A percentile compares a stretch with the other conserved stretches of the same genome.
Evolutionary conservation across 2,888 invertebrate genomes (phyloP).

Genomic region (Plebejus anna): DNA sequence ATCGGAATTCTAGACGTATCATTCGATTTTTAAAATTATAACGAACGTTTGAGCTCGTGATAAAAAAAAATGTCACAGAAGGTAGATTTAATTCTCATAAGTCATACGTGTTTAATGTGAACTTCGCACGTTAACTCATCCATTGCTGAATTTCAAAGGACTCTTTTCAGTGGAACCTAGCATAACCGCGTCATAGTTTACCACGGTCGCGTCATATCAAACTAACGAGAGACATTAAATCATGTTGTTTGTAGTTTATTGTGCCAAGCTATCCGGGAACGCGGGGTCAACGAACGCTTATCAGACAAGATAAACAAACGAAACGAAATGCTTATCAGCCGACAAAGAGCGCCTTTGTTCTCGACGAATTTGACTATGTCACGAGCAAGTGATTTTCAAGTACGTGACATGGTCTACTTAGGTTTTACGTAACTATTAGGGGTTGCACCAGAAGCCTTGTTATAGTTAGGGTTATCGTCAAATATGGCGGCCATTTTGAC

Average conservation of each 20-base stretch:
- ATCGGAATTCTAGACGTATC: too few relatives aligned
- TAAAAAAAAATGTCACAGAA: too few relatives aligned
- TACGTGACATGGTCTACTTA: background rate
- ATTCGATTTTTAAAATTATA: too few relatives aligned
- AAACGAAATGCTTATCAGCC: constrained; percentile 65
- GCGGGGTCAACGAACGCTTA: constrained; percentile 68
- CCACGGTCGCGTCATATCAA: background rate
- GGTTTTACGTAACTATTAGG: background rate
- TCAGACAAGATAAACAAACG: constrained; percentile 71
- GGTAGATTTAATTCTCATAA: too few relatives aligned
- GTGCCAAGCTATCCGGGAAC: constrained; percentile 54
- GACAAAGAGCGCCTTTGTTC: constrained; percentile 73
- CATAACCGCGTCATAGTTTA: background rate
- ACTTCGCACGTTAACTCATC: background rate
- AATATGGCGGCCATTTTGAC: too few relatives aligned
- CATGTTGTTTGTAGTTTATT: constrained; percentile 47
- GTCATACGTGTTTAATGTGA: background rate
- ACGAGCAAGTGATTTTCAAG: constrained; percentile 35
- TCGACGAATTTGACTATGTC: constrained; percentile 59
- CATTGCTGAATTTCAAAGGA: background rate
- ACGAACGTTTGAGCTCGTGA: too few relatives aligned
- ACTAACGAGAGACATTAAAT: constrained; percentile 34
- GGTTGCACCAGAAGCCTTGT: background rate
- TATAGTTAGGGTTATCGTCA: background rate
- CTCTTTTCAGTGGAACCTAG: background rate